These are phyloP conservation scores for Cordylochernes scorpioides DNA, from an alignment of 2,888 invertebrate species.

Conservation along the genomic window DNA sequence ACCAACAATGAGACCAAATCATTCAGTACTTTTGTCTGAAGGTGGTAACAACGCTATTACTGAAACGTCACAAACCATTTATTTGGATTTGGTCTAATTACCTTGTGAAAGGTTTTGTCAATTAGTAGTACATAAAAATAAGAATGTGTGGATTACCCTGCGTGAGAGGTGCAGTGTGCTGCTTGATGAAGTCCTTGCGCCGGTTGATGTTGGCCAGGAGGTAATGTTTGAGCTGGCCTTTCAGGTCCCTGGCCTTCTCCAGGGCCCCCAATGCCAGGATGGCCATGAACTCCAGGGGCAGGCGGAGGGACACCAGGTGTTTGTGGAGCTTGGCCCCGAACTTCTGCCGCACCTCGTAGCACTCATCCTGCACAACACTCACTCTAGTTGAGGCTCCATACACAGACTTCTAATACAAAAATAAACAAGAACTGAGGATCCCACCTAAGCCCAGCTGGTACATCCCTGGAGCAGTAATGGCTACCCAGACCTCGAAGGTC, in stretches of 20 bases:
- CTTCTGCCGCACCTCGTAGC: constrained; percentile 39
- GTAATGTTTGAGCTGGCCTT: constrained; percentile 33
- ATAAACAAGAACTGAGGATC: too few relatives aligned
- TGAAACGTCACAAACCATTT: too few relatives aligned
- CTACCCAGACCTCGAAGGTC: too few relatives aligned
- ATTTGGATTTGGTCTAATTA: too few relatives aligned
- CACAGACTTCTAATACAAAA: too few relatives aligned
- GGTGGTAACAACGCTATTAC: too few relatives aligned
- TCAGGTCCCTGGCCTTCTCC: constrained; percentile 53
- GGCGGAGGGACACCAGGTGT: constrained; percentile 33
- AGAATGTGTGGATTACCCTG: constrained; percentile 22
- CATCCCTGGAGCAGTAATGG: too few relatives aligned
- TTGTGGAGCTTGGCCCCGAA: constrained; percentile 80
- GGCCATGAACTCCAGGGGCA: constrained; percentile 89
- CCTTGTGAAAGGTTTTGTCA: too few relatives aligned
- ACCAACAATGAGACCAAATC: too few relatives aligned
- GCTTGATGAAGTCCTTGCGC: constrained; percentile 62
- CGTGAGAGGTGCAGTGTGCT: constrained; percentile 20
- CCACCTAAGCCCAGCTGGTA: too few relatives aligned
- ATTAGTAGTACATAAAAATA: constrained; percentile 12
- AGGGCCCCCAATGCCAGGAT: constrained; percentile 70
- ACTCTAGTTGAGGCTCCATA: too few relatives aligned
- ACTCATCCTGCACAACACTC: constrained; percentile 20
- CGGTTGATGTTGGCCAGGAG: constrained; percentile 64
- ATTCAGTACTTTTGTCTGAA: too few relatives aligned